Evolutionary conservation across 2,888 invertebrate species (phyloP).

Genomic region (Aelia acuminata): DNA sequence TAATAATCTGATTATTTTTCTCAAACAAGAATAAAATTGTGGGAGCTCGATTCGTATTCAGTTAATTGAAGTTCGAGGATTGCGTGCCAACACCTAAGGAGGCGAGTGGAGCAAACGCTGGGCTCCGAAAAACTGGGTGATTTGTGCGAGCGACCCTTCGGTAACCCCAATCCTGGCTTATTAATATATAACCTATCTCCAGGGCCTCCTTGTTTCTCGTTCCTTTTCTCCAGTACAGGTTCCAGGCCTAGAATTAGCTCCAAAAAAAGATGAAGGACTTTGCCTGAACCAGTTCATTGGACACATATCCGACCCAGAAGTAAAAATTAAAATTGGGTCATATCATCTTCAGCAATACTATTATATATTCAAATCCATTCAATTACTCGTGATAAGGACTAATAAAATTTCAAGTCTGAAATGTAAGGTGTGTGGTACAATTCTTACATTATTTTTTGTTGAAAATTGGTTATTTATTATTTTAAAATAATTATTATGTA

Average conservation of each 20-base stretch:
- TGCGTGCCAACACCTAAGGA: not conserved
- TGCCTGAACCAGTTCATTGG: not conserved
- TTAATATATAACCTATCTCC: not conserved
- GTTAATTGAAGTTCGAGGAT: too few species aligned
- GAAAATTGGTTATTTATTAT: too few species aligned
- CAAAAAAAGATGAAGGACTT: not conserved
- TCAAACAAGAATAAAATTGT: too few species aligned
- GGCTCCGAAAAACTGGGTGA: not conserved
- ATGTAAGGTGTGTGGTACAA: too few species aligned
- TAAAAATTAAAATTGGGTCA: not conserved
- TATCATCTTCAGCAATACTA: too few species aligned
- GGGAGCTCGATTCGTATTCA: too few species aligned
- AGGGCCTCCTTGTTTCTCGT: not conserved
- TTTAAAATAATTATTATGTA: too few species aligned
- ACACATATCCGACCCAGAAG: not conserved
- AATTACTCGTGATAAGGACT: too few species aligned
- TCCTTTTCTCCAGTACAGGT: constrained; percentile 5
- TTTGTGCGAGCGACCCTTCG: not conserved
- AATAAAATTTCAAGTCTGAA: too few species aligned
- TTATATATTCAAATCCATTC: too few species aligned
- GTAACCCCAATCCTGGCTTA: not conserved
- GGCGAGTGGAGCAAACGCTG: not conserved
- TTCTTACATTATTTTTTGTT: too few species aligned
- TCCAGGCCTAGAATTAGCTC: not conserved
- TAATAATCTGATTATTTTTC: too few species aligned